These are phyloP conservation scores for Vultur gryphus DNA, from an alignment of 2,797 vertebrate genomes.

Conservation along the genomic window DNA sequence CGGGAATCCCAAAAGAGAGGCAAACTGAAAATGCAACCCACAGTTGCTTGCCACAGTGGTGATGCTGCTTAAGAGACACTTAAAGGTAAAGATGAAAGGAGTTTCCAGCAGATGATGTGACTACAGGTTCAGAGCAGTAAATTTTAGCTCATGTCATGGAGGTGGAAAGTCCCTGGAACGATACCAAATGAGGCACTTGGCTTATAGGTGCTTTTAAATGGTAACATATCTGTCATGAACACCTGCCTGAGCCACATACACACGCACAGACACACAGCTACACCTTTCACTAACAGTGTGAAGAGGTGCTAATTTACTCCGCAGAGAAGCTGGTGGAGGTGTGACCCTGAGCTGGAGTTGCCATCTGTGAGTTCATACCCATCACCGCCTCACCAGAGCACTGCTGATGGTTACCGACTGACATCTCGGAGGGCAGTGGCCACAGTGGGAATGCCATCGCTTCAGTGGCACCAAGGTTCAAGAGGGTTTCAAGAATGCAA, in stretches of 20 bases:
- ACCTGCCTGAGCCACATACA: background rate
- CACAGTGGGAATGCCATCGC: accelerated
- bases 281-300: accelerated
- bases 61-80: background rate
- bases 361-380: background rate
- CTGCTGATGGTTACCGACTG: background rate
- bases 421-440: accelerated
- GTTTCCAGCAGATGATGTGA: background rate
- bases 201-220: background rate
- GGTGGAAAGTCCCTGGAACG: background rate
- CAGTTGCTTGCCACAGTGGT: background rate
- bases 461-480: background rate
- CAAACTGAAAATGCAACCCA: background rate
- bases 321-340: background rate
- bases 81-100: background rate
- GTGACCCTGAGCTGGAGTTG: background rate
- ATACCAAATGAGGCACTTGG: background rate
- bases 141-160: background rate
- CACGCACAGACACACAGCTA: background rate
- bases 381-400: background rate
- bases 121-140: background rate
- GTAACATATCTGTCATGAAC: background rate
- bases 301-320: background rate
- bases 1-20: background rate
- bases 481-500: background rate